Evolutionary conservation across 2,888 invertebrate species (phyloP).

Genomic region (Pachycephus smyrnensis): DNA sequence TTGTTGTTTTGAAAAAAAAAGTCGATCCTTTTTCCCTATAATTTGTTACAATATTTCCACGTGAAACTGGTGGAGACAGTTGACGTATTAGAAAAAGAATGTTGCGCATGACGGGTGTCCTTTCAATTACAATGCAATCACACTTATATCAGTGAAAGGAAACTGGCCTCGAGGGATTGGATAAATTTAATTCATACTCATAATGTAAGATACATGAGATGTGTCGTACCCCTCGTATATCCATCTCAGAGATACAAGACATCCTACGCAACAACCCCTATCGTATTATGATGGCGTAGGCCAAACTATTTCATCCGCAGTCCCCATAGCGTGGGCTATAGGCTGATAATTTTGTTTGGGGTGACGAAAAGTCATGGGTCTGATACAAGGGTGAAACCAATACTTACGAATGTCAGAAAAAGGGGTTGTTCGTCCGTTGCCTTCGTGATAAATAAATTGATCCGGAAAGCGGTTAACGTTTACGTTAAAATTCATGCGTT

Average conservation of each 20-base stretch:
- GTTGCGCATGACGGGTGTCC: not conserved
- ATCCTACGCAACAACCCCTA: slow-evolving; percentile 33
- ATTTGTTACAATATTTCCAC: not conserved
- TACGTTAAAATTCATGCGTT: not conserved
- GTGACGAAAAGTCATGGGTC: slow-evolving; percentile 24
- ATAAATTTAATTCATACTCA: slow-evolving; percentile 29
- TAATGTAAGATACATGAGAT: slow-evolving; percentile 29
- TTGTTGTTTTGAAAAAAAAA: not conserved
- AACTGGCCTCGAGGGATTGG: slow-evolving; percentile 9
- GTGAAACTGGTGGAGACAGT: not conserved
- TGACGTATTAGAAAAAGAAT: not conserved
- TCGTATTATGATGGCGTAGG: slow-evolving; percentile 34
- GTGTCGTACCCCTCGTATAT: slow-evolving; percentile 25
- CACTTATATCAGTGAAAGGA: not conserved
- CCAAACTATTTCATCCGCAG: slow-evolving; percentile 43
- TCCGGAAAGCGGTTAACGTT: not conserved
- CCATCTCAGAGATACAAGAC: slow-evolving; percentile 1
- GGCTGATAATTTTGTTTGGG: slow-evolving; percentile 48
- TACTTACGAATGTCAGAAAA: not conserved
- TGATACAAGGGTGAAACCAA: not conserved
- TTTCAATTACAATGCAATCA: slow-evolving; percentile 24
- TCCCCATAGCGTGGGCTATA: slow-evolving; percentile 38
- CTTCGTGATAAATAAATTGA: not conserved
- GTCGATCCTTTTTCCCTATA: not conserved
- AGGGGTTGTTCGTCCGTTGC: not conserved